Conservation (phyloP, 2,113 vertebrate species). For the Cairina moschata region DNA sequence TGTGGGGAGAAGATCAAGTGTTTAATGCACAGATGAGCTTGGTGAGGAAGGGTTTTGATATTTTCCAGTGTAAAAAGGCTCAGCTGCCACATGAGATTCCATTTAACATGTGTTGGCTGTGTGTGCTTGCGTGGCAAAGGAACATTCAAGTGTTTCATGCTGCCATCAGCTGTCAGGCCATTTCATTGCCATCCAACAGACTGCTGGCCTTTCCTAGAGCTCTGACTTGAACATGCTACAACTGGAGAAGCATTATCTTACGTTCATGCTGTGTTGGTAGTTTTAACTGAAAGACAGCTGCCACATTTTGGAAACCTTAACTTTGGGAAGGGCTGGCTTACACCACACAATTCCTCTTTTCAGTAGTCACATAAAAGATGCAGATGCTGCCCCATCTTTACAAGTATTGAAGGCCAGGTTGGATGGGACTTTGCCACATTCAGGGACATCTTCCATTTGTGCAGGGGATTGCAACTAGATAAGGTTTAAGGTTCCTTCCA, state of each 20-base stretch:
- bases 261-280: background rate
- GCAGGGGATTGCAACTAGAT: too few species aligned
- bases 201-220: background rate
- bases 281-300: background rate
- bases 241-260: background rate
- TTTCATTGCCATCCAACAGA: background rate
- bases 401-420: too few species aligned
- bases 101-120: background rate
- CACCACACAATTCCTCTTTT: background rate
- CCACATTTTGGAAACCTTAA: background rate
- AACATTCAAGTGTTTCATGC: fast-evolving
- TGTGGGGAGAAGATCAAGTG: background rate
- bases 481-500: too few species aligned
- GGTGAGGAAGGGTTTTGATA: background rate
- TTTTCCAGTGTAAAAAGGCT: background rate
- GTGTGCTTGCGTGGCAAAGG: background rate
- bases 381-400: background rate
- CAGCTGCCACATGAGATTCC: background rate
- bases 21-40: fast-evolving
- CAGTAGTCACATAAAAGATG: background rate
- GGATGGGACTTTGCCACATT: too few species aligned
- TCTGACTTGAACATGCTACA: background rate
- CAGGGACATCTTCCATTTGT: too few species aligned
- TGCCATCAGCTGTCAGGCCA: background rate
- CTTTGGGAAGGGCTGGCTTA: background rate